Evolutionary conservation across 2,888 invertebrate species (phyloP).

Genomic region (Cephus runcator): DNA sequence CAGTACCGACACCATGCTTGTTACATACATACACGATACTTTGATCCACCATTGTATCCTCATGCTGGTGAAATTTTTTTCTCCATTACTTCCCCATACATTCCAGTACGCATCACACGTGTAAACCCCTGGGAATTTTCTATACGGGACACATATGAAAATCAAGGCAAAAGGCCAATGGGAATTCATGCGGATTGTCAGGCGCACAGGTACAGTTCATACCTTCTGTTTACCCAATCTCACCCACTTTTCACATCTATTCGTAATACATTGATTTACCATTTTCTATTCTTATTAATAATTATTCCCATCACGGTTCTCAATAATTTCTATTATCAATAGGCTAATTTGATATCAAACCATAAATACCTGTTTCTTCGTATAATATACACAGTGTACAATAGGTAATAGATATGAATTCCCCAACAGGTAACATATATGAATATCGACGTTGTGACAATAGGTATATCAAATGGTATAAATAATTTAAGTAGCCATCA

Average conservation of each 20-base stretch:
- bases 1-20: background rate
- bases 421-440: background rate
- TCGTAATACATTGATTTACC: conserved; percentile 11
- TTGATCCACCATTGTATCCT: background rate
- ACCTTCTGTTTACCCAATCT: conserved; percentile 4
- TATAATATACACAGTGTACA: background rate
- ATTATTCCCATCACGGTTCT: background rate
- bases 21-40: background rate
- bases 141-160: background rate
- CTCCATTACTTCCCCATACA: background rate
- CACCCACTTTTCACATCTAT: background rate
- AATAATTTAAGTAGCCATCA: background rate
- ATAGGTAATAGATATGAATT: background rate
- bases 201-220: background rate
- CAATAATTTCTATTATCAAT: background rate
- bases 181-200: conserved; percentile 1
- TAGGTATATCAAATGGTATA: background rate
- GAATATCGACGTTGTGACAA: background rate
- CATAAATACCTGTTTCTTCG: background rate
- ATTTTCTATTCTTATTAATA: background rate
- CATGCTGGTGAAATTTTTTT: background rate
- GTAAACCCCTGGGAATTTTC: background rate
- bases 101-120: background rate
- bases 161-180: background rate
- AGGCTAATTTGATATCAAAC: background rate